Percentiles rank a stretch among this genome's conserved stretches.
phyloP scores from a whole-genome alignment of 2,888 invertebrate species.

The Troides oblongomaculatus region DNA sequence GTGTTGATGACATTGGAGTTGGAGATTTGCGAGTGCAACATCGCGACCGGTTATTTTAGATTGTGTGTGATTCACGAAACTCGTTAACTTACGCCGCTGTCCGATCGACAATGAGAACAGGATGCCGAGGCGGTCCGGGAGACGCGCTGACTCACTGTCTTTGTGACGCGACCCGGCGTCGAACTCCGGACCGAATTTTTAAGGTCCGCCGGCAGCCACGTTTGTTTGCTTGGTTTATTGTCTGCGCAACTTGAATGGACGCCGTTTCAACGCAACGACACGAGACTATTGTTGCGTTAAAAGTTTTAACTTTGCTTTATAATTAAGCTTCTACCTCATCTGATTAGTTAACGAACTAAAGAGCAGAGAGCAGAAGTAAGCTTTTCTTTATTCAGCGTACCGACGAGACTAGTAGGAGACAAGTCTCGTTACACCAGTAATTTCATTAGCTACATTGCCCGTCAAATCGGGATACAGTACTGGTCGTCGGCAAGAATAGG shows the following conservation, averaged over 20 bases:
- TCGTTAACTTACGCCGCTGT: conserved; percentile 40
- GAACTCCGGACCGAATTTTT: conserved; percentile 3
- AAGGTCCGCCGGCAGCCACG: conserved; percentile 6
- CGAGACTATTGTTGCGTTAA: no score
- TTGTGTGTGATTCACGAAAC: conserved; percentile 40
- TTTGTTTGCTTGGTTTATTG: conserved; percentile 1
- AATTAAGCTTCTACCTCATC: no score
- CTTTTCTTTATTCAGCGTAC: no score
- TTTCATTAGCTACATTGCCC: no score
- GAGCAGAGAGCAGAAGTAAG: no score
- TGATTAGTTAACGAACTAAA: no score
- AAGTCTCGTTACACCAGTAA: no score
- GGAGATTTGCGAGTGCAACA: conserved; percentile 15
- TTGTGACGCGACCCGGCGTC: conserved; percentile 11
- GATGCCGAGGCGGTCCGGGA: conserved; percentile 41
- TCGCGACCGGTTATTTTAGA: conserved; percentile 39
- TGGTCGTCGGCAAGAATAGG: no score
- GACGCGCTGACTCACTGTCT: conserved; percentile 46
- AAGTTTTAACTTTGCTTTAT: no score
- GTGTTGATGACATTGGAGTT: not conserved
- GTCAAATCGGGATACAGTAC: no score
- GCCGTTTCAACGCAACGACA: not conserved
- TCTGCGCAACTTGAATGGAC: not conserved
- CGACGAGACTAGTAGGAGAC: no score
- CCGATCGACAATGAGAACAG: conserved; percentile 59